phyloP scores from a whole-genome alignment of 2,797 vertebrate genomes.

The Ceryle rudis region DNA sequence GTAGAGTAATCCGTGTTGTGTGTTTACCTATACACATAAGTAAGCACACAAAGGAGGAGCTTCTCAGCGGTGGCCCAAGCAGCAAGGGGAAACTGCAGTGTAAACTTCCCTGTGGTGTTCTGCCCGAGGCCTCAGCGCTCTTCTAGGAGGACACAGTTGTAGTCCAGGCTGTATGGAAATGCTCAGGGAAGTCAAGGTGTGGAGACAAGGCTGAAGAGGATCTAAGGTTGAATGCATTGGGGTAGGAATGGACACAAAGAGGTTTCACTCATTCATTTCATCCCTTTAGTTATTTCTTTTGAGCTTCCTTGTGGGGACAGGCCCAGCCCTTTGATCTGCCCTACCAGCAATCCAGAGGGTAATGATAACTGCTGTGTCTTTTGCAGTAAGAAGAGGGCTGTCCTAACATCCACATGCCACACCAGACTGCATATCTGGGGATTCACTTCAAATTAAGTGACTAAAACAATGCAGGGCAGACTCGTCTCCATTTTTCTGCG shows the following conservation, averaged over 20 bases:
- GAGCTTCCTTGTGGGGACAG: not conserved
- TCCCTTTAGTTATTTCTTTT: not conserved
- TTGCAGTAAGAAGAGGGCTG: not conserved
- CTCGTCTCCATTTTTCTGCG: not conserved
- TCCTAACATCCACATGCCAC: not conserved
- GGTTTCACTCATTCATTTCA: not conserved
- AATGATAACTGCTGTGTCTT: not conserved
- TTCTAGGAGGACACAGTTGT: not conserved
- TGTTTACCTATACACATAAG: not conserved
- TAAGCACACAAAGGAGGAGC: not conserved
- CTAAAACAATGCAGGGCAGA: not conserved
- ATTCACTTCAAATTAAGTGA: not conserved
- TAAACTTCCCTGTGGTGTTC: slow-evolving; percentile 14
- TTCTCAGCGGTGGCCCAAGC: not conserved
- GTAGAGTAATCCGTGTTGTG: not conserved
- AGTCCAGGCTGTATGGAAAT: not conserved
- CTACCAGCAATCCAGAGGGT: not conserved
- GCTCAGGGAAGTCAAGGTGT: not conserved
- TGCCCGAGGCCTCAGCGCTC: not conserved
- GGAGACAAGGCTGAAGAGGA: not conserved
- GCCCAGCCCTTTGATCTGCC: not conserved
- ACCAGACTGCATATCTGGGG: not conserved
- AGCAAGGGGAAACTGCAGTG: not conserved
- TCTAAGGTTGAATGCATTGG: not conserved
- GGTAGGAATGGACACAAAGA: not conserved